A percentile compares a stretch with the other conserved stretches of the same genome.
Conservation (phyloP, 2,797 vertebrate genomes). For the Neosilurus hyrtlii region DNA sequence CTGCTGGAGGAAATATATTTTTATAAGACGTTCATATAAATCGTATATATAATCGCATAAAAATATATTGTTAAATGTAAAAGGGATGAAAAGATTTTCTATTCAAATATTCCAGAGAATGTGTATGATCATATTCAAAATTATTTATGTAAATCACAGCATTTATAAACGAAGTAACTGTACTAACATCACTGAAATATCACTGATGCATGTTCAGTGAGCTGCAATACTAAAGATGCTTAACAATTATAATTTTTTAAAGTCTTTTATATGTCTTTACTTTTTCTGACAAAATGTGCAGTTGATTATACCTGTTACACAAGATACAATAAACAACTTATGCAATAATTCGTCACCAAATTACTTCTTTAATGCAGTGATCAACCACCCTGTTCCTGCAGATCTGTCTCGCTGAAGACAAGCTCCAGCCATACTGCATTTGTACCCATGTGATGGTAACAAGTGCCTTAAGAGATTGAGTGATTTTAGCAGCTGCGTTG, state of each 20-base stretch:
- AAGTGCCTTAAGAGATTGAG: too few relatives aligned
- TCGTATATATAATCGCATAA: too few relatives aligned
- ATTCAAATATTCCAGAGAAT: background rate
- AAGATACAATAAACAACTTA: background rate
- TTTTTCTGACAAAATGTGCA: background rate
- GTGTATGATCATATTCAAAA: background rate
- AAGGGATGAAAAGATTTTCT: background rate
- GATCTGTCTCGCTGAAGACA: too few relatives aligned
- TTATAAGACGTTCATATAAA: background rate
- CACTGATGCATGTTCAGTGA: background rate
- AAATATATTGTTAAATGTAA: background rate
- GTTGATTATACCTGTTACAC: background rate
- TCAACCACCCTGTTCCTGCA: too few relatives aligned
- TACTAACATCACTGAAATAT: background rate
- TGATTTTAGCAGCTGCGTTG: background rate
- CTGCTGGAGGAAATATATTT: background rate
- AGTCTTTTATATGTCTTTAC: background rate
- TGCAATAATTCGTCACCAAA: background rate
- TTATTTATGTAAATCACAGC: background rate
- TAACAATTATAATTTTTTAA: background rate
- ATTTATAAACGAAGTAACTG: background rate
- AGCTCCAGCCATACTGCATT: too few relatives aligned
- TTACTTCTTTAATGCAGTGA: background rate
- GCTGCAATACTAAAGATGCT: background rate
- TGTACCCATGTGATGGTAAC: too few relatives aligned